phyloP scores from a whole-genome alignment of 2,113 vertebrate species.

The Heterotilapia buettikoferi region DNA sequence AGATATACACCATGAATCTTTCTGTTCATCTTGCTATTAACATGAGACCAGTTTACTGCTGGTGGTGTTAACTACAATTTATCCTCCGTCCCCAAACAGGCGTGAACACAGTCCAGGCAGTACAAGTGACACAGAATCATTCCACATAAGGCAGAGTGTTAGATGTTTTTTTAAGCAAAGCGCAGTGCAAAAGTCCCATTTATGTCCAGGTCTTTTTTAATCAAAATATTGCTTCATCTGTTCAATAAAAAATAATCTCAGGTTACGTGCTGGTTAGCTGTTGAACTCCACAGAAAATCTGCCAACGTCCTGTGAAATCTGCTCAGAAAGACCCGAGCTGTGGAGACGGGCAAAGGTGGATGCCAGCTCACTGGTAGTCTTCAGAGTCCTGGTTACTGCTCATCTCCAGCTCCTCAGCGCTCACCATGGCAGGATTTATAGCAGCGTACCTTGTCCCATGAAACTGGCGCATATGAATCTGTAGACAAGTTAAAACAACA shows the following conservation, averaged over 20 bases:
- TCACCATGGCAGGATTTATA: constrained; percentile 90
- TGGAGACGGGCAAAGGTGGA: not conserved
- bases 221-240: constrained; percentile 67
- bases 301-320: not conserved
- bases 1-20: not conserved
- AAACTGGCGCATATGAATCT: constrained; percentile 96
- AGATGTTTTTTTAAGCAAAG: constrained; percentile 11
- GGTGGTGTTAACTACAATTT: not conserved
- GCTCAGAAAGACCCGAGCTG: not conserved
- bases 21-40: not conserved
- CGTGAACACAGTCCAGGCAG: constrained; percentile 4
- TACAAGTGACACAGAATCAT: constrained; percentile 4
- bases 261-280: constrained; percentile 13
- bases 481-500: not conserved
- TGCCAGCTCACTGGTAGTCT: constrained; percentile 64
- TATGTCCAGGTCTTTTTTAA: constrained; percentile 53
- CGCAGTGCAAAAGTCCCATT: not conserved
- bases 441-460: constrained; percentile 90
- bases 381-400: constrained; percentile 56
- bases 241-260: constrained; percentile 63
- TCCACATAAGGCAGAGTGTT: constrained; percentile 65
- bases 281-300: constrained; percentile 23
- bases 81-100: not conserved
- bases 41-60: not conserved
- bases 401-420: constrained; percentile 87